A percentile compares a stretch with the other conserved stretches of the same genome.
Evolutionary conservation across 2,113 vertebrate species (phyloP).

Genomic region (Oncorhynchus nerka): DNA sequence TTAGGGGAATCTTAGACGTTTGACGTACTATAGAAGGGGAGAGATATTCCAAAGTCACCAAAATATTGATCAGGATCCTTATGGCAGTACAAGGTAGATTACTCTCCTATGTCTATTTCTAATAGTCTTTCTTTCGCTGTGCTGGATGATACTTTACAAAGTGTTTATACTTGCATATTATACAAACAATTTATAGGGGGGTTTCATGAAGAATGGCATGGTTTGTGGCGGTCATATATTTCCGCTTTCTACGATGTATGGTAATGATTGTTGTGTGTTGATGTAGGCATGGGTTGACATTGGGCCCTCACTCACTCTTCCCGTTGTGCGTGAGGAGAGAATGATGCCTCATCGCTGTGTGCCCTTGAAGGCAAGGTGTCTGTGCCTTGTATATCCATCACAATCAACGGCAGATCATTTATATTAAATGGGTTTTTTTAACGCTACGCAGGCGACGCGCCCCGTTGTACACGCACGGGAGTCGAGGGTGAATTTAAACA

Average conservation of each 20-base stretch:
- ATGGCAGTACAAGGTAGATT: neutral
- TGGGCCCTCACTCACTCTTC: conserved; percentile 67
- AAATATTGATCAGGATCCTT: neutral
- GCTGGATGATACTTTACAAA: neutral
- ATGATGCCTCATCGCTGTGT: conserved; percentile 74
- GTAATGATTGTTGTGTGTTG: conserved; percentile 44
- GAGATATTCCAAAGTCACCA: neutral
- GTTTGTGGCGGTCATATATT: neutral
- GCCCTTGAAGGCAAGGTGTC: conserved; percentile 79
- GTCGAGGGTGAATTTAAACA: conserved; percentile 65
- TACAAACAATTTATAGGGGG: neutral
- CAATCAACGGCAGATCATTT: conserved; percentile 78
- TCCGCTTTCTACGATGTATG: conserved; percentile 17
- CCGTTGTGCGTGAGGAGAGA: conserved; percentile 62
- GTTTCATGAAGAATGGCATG: neutral
- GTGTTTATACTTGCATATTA: conserved; percentile 9
- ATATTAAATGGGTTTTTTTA: conserved; percentile 68
- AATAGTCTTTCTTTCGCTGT: neutral
- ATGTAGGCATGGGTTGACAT: conserved; percentile 65
- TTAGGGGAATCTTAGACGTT: neutral
- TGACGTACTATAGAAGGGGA: neutral
- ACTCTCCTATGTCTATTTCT: neutral
- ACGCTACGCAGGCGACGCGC: conserved; percentile 53
- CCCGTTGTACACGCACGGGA: conserved; percentile 24
- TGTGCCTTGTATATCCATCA: conserved; percentile 76